Base-by-base conservation (phyloP, 1,140 invertebrate species). In the Odontomachus brunneus region DNA sequence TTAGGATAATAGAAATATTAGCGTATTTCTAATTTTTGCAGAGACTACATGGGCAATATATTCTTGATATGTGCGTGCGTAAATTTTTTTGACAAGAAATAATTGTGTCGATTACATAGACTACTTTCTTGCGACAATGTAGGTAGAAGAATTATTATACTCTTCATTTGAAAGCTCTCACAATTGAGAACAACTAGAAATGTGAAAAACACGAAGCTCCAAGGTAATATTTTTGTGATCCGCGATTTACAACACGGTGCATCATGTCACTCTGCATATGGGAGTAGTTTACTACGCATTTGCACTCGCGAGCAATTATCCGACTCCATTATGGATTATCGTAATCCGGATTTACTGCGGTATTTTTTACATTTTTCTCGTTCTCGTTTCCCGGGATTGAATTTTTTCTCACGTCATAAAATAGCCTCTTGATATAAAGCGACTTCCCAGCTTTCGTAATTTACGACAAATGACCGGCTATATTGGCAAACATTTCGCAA, bases 251-350 rank as follows among this genome's bases (percentile, higher is more conserved):
- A 15, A n/a, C 12, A 12, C 3, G 14, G 1, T 55, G 38, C 38
- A 55, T 44, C 33, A 78, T 4, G 12, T 69, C 49, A 44, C 3
- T 19, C 9, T 15, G 17, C 12, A 14, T 38, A 57, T 22, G n/a
- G 11, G 7, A 44, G 38, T 19, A 1, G 1, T 69, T 80, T 57
- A 44, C 9, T 66, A 44, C 38, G 11, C 17, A 19, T 14, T 26
- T 29, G 24, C 19, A 9, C n/a, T 71, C 1, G 22, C 7, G n/a
- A 69, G 14, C 57, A 55, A 80, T 80, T 80, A 71, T 48, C n/a
- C 29, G n/a, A 53, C 14, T 71, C 15, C 69, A 80, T 59, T 80
- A 57, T 48, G 38, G 51, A 59, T 80, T 48, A 71, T 71, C 24
- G 53, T 48, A 69, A 69, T 78, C 49, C 24, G 33, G 65, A 48